Percentiles rank a stretch among this genome's conserved stretches.
Conservation (phyloP, 2,888 invertebrate species). For the Teleogryllus oceanicus region DNA sequence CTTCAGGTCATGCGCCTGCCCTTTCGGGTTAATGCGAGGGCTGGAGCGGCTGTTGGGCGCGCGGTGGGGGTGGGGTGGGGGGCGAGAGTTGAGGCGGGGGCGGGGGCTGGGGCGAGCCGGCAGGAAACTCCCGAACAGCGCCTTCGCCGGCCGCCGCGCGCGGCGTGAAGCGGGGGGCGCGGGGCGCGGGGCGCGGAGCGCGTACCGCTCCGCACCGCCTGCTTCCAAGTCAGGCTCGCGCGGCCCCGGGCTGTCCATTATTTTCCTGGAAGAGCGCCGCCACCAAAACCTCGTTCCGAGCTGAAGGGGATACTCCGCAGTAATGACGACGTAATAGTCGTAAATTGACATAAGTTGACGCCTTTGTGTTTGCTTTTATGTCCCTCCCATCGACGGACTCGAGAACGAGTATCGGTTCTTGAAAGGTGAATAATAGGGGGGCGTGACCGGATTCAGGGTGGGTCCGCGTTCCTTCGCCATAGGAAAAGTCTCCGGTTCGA, state of each 20-base stretch:
- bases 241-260: not conserved
- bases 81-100: not conserved
- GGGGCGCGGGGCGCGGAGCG: too few relatives aligned
- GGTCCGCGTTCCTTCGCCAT: not conserved
- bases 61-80: not conserved
- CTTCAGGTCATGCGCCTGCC: conserved; percentile 3
- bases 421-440: conserved; percentile 4
- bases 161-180: too few relatives aligned
- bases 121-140: not conserved
- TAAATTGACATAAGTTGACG: conserved; percentile 18
- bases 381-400: not conserved
- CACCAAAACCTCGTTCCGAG: not conserved
- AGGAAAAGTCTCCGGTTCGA: not conserved
- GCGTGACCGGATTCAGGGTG: not conserved
- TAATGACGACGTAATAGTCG: not conserved
- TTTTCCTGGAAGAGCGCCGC: not conserved
- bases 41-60: not conserved
- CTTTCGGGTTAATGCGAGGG: conserved; percentile 1
- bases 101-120: not conserved
- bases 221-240: too few relatives aligned
- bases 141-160: too few relatives aligned
- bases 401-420: not conserved
- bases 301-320: not conserved
- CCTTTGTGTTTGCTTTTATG: conserved; percentile 3
- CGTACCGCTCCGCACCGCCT: too few relatives aligned